These are phyloP conservation scores for Salvator merianae DNA, from an alignment of 2,113 vertebrate genomes.

Conservation along the genomic window DNA sequence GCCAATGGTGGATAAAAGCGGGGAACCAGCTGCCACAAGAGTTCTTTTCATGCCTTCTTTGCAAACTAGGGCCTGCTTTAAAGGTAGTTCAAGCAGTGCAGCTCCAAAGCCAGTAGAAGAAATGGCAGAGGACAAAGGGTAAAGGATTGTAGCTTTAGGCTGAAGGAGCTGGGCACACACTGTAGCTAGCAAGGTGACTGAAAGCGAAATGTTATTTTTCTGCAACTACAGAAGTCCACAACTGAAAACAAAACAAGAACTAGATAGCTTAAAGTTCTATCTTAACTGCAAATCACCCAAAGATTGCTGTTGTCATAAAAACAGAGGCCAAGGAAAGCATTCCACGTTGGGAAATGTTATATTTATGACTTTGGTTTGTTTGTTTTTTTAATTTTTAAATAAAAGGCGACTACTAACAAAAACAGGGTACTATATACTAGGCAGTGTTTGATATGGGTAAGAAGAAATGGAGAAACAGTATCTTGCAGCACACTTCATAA, in stretches of 20 bases:
- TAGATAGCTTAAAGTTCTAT: not conserved
- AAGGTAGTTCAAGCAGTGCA: not conserved
- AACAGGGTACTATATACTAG: not conserved
- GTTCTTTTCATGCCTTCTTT: not conserved
- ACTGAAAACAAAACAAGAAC: not conserved
- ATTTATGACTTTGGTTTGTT: not conserved
- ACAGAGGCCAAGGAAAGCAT: not conserved
- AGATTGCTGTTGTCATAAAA: not conserved
- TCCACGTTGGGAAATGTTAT: not conserved
- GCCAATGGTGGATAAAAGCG: accelerated
- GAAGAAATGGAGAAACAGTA: not conserved
- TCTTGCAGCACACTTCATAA: not conserved
- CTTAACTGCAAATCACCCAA: not conserved
- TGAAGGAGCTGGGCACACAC: not conserved
- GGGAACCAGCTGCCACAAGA: not conserved
- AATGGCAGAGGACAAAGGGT: no score
- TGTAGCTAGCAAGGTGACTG: not conserved
- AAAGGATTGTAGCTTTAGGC: not conserved
- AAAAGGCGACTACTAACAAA: not conserved
- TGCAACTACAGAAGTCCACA: not conserved
- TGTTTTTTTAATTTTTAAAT: no score
- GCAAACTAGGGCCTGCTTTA: not conserved
- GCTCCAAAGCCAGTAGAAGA: not conserved
- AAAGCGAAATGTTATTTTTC: not conserved
- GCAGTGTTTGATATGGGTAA: not conserved